Percentiles rank a stretch among this genome's conserved stretches.
phyloP scores from a whole-genome alignment of 23 tunicate genomes.

The Trididemnum miniatum region DNA sequence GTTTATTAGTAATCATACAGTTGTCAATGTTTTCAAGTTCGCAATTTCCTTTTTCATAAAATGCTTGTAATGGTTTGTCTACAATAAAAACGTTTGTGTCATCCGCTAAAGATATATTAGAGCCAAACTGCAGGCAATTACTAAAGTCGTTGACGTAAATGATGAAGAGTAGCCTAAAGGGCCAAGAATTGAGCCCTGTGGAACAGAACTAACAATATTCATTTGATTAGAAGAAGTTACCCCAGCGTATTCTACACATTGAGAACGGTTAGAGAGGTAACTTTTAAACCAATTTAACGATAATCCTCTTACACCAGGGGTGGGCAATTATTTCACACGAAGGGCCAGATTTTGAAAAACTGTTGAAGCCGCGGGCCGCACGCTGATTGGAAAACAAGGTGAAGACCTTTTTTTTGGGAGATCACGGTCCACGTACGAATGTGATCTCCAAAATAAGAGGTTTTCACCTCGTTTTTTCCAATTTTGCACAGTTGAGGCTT shows the following conservation, averaged over 20 bases:
- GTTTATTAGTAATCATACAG: background rate
- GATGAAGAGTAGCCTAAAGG: background rate
- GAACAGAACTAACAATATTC: background rate
- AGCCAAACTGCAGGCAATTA: background rate
- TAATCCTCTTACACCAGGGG: background rate
- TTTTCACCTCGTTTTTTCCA: too few species aligned
- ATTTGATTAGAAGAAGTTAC: background rate
- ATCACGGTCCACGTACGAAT: too few species aligned
- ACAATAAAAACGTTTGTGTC: background rate
- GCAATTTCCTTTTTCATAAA: background rate
- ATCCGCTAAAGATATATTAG: background rate
- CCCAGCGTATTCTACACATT: background rate
- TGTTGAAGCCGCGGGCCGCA: too few species aligned
- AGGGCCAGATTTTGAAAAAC: too few species aligned
- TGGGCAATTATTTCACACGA: too few species aligned
- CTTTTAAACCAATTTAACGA: background rate
- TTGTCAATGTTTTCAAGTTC: background rate
- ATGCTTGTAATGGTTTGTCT: background rate
- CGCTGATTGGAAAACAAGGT: too few species aligned
- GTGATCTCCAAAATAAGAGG: too few species aligned
- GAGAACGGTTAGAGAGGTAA: background rate
- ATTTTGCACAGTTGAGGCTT: too few species aligned
- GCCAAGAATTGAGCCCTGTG: background rate
- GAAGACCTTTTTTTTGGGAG: too few species aligned
- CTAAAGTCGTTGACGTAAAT: background rate